Evolutionary conservation across 2,113 vertebrate genomes (phyloP).

Genomic region (Chaetorhynchus papuensis): DNA sequence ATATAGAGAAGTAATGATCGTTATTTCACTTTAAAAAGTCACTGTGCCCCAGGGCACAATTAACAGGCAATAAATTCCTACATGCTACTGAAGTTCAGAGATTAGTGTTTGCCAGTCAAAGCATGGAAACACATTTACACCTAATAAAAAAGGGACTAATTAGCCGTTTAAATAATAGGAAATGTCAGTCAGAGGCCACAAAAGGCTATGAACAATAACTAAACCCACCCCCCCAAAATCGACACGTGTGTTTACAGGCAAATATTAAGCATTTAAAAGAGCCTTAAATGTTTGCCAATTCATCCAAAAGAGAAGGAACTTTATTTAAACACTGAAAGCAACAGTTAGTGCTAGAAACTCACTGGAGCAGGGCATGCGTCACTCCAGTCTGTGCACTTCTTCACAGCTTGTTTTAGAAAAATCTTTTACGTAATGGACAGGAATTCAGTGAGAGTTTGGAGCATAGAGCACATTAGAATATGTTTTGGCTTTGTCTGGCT

Average conservation of each 20-base stretch:
- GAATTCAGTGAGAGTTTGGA: neutral
- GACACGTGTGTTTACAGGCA: neutral
- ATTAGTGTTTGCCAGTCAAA: neutral
- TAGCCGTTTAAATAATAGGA: slow-evolving; percentile 37
- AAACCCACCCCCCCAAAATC: neutral
- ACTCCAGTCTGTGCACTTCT: neutral
- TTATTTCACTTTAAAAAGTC: slow-evolving; percentile 32
- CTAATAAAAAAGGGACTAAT: slow-evolving; percentile 7
- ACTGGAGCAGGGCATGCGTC: neutral
- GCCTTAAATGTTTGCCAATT: neutral
- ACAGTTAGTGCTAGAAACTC: neutral
- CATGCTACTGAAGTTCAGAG: neutral
- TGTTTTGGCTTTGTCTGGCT: neutral
- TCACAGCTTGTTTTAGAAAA: neutral
- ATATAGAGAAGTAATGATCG: neutral
- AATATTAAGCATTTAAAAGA: neutral
- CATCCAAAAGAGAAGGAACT: neutral
- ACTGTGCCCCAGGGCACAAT: slow-evolving; percentile 11
- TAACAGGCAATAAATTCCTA: slow-evolving; percentile 49
- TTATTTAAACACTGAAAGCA: neutral
- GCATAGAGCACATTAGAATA: neutral
- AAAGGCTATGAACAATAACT: neutral
- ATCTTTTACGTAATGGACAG: neutral
- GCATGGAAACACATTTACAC: slow-evolving; percentile 45
- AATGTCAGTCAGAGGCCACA: neutral